Percentiles rank a stretch among this genome's conserved stretches.
phyloP scores from a whole-genome alignment of 30 jellyfish, hydroid and myxozoan species.

The Aurelia coerulea region DNA sequence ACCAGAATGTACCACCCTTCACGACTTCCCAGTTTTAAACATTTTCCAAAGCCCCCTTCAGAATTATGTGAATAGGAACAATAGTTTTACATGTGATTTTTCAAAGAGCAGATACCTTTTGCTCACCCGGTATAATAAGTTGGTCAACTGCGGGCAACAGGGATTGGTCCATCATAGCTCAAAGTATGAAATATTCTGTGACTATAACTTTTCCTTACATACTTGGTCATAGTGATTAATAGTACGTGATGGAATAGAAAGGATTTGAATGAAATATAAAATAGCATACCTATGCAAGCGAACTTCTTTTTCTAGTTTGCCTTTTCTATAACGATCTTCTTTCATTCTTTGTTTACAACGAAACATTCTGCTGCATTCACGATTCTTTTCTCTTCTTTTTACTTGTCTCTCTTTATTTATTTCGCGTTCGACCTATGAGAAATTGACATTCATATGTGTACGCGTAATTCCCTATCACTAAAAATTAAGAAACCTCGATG shows the following conservation, averaged over 20 bases:
- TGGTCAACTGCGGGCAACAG: no score
- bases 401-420: conserved; percentile 49
- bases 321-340: conserved; percentile 68
- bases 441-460: background rate
- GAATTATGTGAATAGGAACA: no score
- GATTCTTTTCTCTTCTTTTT: conserved; percentile 68
- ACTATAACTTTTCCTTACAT: no score
- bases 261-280: background rate
- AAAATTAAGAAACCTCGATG: no score
- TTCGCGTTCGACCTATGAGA: conserved; percentile 20
- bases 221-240: background rate
- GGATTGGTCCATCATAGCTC: background rate
- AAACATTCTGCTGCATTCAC: conserved; percentile 80
- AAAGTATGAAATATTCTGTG: background rate
- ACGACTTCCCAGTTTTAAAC: no score
- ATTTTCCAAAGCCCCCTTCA: no score
- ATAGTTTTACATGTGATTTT: no score
- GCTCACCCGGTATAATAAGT: no score
- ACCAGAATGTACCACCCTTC: no score
- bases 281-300: conserved; percentile 34
- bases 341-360: conserved; percentile 65
- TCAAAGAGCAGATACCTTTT: no score
- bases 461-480: background rate
- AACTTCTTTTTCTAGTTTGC: conserved; percentile 70
- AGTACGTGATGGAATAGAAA: background rate